A percentile compares a stretch with the other conserved stretches of the same genome.
These are phyloP conservation scores for Sarcophaga rosellei DNA, from an alignment of 2,888 invertebrate genomes.

Conservation along the genomic window DNA sequence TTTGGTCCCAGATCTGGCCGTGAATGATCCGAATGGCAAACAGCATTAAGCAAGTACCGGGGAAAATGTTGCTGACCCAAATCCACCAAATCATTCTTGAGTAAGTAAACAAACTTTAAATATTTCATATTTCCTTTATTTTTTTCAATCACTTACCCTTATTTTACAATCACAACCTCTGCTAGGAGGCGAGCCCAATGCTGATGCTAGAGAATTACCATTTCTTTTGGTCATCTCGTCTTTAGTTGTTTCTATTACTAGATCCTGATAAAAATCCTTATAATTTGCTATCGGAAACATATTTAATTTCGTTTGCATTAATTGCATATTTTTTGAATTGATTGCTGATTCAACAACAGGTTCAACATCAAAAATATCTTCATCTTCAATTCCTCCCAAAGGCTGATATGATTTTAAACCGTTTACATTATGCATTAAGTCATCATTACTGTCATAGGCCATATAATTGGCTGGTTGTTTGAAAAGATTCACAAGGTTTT, in stretches of 20 bases:
- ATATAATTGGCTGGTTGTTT: slow-evolving; percentile 35
- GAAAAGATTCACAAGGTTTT: slow-evolving; percentile 21
- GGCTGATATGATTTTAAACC: slow-evolving; percentile 19
- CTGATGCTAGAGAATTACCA: slow-evolving; percentile 46
- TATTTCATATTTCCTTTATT: not conserved
- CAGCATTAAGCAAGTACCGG: slow-evolving; percentile 78
- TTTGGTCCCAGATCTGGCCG: slow-evolving; percentile 72
- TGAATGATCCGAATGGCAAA: slow-evolving; percentile 75
- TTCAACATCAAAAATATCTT: slow-evolving; percentile 32
- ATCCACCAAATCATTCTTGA: slow-evolving; percentile 78
- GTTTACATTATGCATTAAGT: slow-evolving; percentile 12
- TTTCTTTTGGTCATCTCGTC: slow-evolving; percentile 63
- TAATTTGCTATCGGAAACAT: slow-evolving; percentile 68
- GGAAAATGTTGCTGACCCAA: slow-evolving; percentile 78
- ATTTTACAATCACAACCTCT: slow-evolving; percentile 79
- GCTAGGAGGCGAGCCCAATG: slow-evolving; percentile 66
- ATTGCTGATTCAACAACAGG: not conserved
- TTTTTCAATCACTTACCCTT: slow-evolving; percentile 71
- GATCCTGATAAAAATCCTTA: slow-evolving; percentile 75
- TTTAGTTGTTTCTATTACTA: slow-evolving; percentile 72
- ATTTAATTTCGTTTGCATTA: slow-evolving; percentile 1
- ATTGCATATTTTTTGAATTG: slow-evolving; percentile 5
- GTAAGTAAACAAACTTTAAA: not conserved
- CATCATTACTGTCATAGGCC: slow-evolving; percentile 19
- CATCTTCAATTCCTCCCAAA: slow-evolving; percentile 32